Evolutionary conservation across 64 coral and sea anemone species (phyloP).

Genomic region (Stichodactyla mertensii): DNA sequence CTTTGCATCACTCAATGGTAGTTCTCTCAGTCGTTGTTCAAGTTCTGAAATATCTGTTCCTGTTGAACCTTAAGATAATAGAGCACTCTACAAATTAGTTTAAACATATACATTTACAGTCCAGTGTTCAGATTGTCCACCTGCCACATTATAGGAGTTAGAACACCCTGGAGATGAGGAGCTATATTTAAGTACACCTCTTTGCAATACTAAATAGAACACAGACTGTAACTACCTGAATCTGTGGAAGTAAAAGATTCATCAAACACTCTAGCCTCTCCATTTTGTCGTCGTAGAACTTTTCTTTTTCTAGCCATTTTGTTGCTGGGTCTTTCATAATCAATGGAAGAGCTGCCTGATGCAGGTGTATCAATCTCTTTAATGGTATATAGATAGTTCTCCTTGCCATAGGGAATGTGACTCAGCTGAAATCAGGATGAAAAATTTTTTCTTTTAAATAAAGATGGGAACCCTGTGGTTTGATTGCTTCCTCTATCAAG

Average conservation of each 20-base stretch:
- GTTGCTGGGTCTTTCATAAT: not conserved
- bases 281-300: conserved; percentile 77
- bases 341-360: not conserved
- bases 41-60: conserved; percentile 92
- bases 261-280: conserved; percentile 91
- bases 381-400: conserved; percentile 31
- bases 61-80: conserved; percentile 32
- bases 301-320: conserved; percentile 63
- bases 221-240: conserved; percentile 41
- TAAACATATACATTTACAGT: too few species aligned
- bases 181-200: too few species aligned
- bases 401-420: conserved; percentile 44
- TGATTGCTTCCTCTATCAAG: too few species aligned
- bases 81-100: not conserved
- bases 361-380: conserved; percentile 18
- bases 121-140: too few species aligned
- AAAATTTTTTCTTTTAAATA: not conserved
- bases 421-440: not conserved
- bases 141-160: too few species aligned
- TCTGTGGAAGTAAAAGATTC: conserved; percentile 85
- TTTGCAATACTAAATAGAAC: too few species aligned
- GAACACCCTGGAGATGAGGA: too few species aligned
- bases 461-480: too few species aligned
- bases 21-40: conserved; percentile 71
- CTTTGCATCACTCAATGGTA: conserved; percentile 48